phyloP scores from a whole-genome alignment of 2,113 vertebrate species.

The Oryzias celebensis region DNA sequence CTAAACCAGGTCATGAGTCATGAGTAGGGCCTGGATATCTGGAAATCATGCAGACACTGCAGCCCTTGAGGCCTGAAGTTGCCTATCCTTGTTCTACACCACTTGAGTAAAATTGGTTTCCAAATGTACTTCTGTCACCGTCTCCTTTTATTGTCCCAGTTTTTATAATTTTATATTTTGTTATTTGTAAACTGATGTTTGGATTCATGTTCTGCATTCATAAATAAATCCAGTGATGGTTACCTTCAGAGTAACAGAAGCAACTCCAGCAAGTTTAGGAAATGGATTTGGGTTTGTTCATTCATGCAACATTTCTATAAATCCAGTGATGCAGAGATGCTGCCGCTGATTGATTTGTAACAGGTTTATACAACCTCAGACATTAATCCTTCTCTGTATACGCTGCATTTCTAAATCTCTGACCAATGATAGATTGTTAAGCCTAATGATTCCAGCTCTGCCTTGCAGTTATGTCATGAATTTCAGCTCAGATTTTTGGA shows the following conservation, averaged over 20 bases:
- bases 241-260: not conserved
- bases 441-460: constrained; percentile 1
- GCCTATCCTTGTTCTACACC: too few relatives aligned
- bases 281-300: not conserved
- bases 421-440: constrained; percentile 1
- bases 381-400: constrained; percentile 3
- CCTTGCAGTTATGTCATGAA: not conserved
- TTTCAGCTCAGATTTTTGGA: not conserved
- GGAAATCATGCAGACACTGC: too few relatives aligned
- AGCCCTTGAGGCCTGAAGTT: too few relatives aligned
- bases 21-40: too few relatives aligned
- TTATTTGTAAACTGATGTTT: not conserved
- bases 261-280: not conserved
- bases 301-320: constrained; percentile 4
- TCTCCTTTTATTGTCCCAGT: not conserved
- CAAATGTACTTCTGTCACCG: too few relatives aligned
- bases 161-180: not conserved
- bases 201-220: not conserved
- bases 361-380: constrained; percentile 6
- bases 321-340: not conserved
- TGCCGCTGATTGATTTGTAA: constrained; percentile 11
- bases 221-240: constrained; percentile 1
- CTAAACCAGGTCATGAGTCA: too few relatives aligned
- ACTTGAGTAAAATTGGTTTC: too few relatives aligned
- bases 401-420: constrained; percentile 3